Evolutionary conservation across 2,797 vertebrate genomes (phyloP), one percentile per base, ranked within the genome.

Genomic region (Micropoecilia bifurca): DNA sequence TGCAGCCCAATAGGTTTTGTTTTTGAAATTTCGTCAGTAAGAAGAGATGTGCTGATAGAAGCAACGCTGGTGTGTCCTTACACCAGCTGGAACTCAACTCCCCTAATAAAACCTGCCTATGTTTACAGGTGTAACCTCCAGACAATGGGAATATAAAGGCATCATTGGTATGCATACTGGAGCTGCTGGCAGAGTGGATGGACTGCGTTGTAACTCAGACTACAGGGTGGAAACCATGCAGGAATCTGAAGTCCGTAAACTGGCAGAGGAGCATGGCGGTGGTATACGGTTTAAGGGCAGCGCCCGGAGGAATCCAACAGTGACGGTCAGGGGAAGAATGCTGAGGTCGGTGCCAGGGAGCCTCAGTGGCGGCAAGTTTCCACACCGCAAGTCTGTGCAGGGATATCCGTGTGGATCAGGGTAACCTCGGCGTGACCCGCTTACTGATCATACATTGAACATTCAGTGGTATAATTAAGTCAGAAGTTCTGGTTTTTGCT

Each of bases 311-410:
- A 94, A 95, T 95, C 90, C 91, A 88, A 85, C 80, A 83, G 89
- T 93, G 92, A 92, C 84, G 93, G 94, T 94, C 92, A 91, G 81
- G 87, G 88, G 69, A 93, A 93, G 92, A 93, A 93, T 93, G 93
- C 81, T 47, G 80, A 63, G 80, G 77, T 87, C 78, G 85, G 66
- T 90, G 91, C 92, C 92, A 93, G 90, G 91, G 90, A 93, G 91
- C 80, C 90, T 88, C 83, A 43, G 88, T 84, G 92, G 91, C 87
- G 76, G 84, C 83, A 80, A 90, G 90, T 92, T 93, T 92, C 87
- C 84, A 80, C 80, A 75, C 91, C 80, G 10, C 91, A 91, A 80
- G 76, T 76, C 90, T 85, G 57, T 53, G 50, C 74, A 80, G 83
- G 81, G 90, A 87, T 91, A 85, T 83, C 89, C 82, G 22, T 78